Conservation (phyloP, 2,888 invertebrate species). For the Hofmannophila pseudospretella region DNA sequence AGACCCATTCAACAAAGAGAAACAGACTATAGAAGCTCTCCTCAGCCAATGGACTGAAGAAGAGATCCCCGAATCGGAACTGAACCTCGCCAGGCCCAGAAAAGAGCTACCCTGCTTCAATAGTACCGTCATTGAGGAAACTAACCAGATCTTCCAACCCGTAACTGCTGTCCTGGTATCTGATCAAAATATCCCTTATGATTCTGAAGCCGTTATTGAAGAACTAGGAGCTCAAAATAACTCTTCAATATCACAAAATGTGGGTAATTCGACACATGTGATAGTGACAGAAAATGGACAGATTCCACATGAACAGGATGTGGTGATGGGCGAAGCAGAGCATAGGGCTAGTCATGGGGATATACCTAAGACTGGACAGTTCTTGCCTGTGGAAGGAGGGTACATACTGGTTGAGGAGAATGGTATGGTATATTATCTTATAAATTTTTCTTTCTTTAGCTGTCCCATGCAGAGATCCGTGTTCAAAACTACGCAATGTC, state of each 20-base stretch:
- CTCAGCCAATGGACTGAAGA: slow-evolving; percentile 73
- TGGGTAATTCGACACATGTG: background rate
- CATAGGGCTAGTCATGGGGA: slow-evolving; percentile 40
- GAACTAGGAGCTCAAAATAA: slow-evolving; percentile 41
- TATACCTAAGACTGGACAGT: slow-evolving; percentile 39
- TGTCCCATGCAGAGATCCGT: too few species aligned
- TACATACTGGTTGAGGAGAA: slow-evolving; percentile 56
- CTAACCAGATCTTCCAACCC: slow-evolving; percentile 56
- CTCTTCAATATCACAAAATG: background rate
- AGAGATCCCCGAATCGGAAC: slow-evolving; percentile 53
- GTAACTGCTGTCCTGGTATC: slow-evolving; percentile 49
- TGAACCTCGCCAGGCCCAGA: slow-evolving; percentile 23
- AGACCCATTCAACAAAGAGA: slow-evolving; percentile 60
- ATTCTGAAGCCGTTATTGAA: slow-evolving; percentile 44
- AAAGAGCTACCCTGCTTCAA: slow-evolving; percentile 57
- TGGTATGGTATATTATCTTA: slow-evolving; percentile 28
- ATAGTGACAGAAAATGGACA: background rate
- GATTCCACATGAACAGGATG: slow-evolving; percentile 25
- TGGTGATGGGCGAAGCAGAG: slow-evolving; percentile 45
- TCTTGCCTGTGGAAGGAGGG: slow-evolving; percentile 63
- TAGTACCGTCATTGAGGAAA: slow-evolving; percentile 59
- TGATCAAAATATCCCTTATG: slow-evolving; percentile 27
- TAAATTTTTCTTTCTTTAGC: too few species aligned
- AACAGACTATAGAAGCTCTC: slow-evolving; percentile 60
- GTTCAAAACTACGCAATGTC: too few species aligned